Percentiles rank a stretch among this genome's conserved stretches.
Conservation (phyloP, 2,888 invertebrate genomes). For the Amphimallon solstitiale region DNA sequence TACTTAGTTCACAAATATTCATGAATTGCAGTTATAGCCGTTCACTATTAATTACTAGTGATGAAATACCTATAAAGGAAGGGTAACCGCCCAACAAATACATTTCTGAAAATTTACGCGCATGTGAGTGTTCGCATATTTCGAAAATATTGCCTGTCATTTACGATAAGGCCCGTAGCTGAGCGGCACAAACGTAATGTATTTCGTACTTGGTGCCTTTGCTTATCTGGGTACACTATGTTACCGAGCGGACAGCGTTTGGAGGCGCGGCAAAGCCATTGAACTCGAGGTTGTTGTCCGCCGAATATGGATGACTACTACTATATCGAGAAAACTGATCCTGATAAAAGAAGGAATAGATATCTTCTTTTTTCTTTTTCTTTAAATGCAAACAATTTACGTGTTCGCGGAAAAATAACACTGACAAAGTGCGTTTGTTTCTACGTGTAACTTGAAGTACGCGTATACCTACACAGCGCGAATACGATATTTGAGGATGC, state of each 20-base stretch:
- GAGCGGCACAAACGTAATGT: constrained; percentile 44
- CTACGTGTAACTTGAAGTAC: background rate
- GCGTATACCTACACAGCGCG: too few species aligned
- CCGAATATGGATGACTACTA: constrained; percentile 59
- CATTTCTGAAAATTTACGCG: constrained; percentile 34
- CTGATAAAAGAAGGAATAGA: constrained; percentile 34
- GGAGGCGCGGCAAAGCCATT: constrained; percentile 61
- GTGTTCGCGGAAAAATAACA: constrained; percentile 1
- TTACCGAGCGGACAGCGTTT: constrained; percentile 52
- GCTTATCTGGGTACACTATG: constrained; percentile 39
- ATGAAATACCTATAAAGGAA: background rate
- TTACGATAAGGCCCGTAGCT: constrained; percentile 34
- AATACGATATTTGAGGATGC: too few species aligned
- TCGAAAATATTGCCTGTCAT: constrained; percentile 50
- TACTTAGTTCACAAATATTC: too few species aligned
- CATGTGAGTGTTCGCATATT: constrained; percentile 29
- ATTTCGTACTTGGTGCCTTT: constrained; percentile 28
- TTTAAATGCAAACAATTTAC: background rate
- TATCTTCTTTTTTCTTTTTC: constrained; percentile 5
- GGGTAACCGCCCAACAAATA: background rate
- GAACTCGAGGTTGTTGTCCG: constrained; percentile 64
- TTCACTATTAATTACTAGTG: too few species aligned
- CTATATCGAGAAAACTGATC: constrained; percentile 50
- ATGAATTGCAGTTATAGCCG: too few species aligned
- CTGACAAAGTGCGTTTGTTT: background rate